Percentiles rank a stretch among this genome's conserved stretches.
Evolutionary conservation across 2,797 vertebrate species (phyloP).

Genomic region (Eulemur rubriventer): DNA sequence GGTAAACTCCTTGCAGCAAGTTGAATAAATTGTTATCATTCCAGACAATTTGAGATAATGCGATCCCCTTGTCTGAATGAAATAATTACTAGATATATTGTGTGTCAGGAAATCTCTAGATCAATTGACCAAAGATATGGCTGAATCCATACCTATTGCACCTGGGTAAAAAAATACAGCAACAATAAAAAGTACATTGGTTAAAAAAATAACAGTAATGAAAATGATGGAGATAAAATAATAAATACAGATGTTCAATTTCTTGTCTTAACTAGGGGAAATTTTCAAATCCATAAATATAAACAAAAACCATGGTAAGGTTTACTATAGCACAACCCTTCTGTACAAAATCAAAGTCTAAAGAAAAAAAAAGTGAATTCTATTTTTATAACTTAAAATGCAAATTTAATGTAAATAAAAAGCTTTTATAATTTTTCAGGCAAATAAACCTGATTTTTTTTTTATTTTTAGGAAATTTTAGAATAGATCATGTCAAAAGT

Average conservation of each 20-base stretch:
- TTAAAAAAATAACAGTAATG: background rate
- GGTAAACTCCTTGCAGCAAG: constrained; percentile 72
- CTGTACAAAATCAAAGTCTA: background rate
- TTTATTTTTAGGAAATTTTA: background rate
- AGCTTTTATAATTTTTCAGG: background rate
- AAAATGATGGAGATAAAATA: background rate
- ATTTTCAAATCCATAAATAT: background rate
- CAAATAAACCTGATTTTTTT: background rate
- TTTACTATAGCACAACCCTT: background rate
- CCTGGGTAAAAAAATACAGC: background rate
- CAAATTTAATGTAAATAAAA: background rate
- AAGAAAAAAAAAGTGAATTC: background rate
- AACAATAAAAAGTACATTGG: background rate
- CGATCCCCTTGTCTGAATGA: constrained; percentile 76
- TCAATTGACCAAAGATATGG: constrained; percentile 68
- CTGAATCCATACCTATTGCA: background rate
- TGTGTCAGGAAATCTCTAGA: constrained; percentile 73
- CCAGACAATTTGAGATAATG: constrained; percentile 81
- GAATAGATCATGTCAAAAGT: background rate
- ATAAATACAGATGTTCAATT: background rate
- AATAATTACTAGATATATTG: constrained; percentile 78
- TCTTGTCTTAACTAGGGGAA: background rate
- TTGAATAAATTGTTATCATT: constrained; percentile 83
- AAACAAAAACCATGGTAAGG: background rate
- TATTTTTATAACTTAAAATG: background rate